Conservation (phyloP, 2,888 invertebrate genomes). For the Lycocerus yunnanus region DNA sequence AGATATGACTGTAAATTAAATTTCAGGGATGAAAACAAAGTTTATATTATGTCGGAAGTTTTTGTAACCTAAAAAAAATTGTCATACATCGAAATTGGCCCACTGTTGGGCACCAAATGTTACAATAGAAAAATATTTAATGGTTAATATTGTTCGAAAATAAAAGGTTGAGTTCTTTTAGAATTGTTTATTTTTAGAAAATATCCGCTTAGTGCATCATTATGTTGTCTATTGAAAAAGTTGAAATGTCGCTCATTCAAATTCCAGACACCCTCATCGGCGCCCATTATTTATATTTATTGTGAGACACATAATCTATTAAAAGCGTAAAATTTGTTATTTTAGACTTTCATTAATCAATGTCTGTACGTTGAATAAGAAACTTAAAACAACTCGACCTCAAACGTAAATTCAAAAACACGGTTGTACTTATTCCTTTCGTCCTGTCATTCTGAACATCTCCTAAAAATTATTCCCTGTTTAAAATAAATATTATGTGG, state of each 20-base stretch:
- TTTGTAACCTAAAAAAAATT: too few species aligned
- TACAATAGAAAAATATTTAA: background rate
- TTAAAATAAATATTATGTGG: background rate
- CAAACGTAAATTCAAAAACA: background rate
- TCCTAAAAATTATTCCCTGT: background rate
- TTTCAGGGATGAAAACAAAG: background rate
- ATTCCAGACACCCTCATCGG: background rate
- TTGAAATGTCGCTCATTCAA: background rate
- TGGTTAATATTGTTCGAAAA: background rate
- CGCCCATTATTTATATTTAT: background rate
- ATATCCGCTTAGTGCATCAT: background rate
- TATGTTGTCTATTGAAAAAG: background rate
- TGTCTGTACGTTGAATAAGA: background rate
- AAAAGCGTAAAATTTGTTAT: background rate
- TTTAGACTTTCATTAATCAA: background rate
- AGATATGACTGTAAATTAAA: too few species aligned
- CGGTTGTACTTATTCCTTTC: background rate
- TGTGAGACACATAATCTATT: background rate
- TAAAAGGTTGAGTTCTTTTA: background rate
- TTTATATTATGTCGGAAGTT: too few species aligned
- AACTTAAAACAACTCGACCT: background rate
- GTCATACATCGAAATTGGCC: too few species aligned
- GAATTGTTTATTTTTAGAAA: background rate
- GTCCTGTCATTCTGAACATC: background rate
- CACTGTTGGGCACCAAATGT: background rate